phyloP scores from a whole-genome alignment of 2,888 invertebrate genomes.

The Dicycla oo region DNA sequence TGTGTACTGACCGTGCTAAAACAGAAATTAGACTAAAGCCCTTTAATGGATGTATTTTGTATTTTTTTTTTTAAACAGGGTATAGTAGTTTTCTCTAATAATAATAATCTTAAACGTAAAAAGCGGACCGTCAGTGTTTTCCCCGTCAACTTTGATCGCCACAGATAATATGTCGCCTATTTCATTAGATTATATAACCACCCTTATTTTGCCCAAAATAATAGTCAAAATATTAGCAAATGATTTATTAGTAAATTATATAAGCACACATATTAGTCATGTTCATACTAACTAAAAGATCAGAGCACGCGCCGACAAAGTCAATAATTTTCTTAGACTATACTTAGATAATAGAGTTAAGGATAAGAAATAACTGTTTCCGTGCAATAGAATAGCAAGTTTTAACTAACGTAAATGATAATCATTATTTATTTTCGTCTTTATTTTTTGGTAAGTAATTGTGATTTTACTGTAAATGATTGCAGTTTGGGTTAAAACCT shows the following conservation, averaged over 20 bases:
- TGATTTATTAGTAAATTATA: conserved; percentile 13
- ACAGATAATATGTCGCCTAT: not conserved
- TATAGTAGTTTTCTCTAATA: not conserved
- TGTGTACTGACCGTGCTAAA: not conserved
- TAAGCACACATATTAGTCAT: conserved; percentile 39
- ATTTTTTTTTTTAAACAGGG: no score
- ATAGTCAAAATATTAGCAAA: conserved; percentile 12
- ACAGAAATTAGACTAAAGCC: no score
- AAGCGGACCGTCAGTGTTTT: not conserved
- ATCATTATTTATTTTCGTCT: no score
- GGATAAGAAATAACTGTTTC: conserved; percentile 43
- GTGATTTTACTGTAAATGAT: no score
- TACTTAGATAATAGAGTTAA: conserved; percentile 38
- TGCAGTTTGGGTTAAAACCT: no score
- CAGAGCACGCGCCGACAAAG: conserved; percentile 71
- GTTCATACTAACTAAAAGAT: conserved; percentile 66
- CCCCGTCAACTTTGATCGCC: not conserved
- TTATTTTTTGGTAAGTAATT: no score
- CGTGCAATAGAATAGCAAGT: no score
- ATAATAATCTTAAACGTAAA: not conserved
- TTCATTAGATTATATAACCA: not conserved
- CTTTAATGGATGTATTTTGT: no score
- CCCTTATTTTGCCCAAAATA: not conserved
- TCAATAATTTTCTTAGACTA: conserved; percentile 63
- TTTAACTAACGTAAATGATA: no score